Base-by-base conservation (phyloP, 2,888 invertebrate genomes). In the Horisme vitalbata region DNA sequence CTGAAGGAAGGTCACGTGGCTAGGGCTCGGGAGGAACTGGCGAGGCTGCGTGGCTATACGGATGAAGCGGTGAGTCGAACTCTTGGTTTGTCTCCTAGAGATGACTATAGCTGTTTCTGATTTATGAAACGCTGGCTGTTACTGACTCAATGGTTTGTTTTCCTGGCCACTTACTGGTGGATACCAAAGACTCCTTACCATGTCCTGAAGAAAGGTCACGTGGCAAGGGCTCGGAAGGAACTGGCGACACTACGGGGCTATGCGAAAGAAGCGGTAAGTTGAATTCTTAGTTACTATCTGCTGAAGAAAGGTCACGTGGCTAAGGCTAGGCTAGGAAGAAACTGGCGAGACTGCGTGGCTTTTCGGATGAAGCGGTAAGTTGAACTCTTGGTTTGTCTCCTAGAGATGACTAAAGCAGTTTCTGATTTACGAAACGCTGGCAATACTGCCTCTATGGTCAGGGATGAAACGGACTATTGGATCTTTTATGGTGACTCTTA, bases 111-210 rank as follows among this genome's bases (percentile, higher is more conserved):
- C 76, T 88, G 0, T 83, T 79, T 30, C 51, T 90, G 1, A 65
- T 83, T 0, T 91, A 85, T 45, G 54, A 63, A 0, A 54, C 74
- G 44, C 15, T 85, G 79, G 30, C 64, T 79, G 4, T 75, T 91
- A 14, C 48, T 88, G 2, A 57, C 75, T 0, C 55, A 91, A 3
- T 91, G 92, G 0, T 37, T 90, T 0, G 28, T 79, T 0, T 91
- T 88, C 59, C 81, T 91, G 26, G 8, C 75, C 0, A 71, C 73
- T 0, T 91, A 91, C 47, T 73, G 75, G 41, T 91, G 90, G 83
- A 91, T 92, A 68, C 93, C 93, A 0, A 93, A 93, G 60, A 91
- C 92, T 0, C 93, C 93, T 0, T 91, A 92, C 55, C 92, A 80
- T 57, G 74, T 91, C 23, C 61, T 93, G 15, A 92, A 91, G 70